Evolutionary conservation across 2,113 vertebrate genomes (phyloP).

Genomic region (Pteronura brasiliensis): DNA sequence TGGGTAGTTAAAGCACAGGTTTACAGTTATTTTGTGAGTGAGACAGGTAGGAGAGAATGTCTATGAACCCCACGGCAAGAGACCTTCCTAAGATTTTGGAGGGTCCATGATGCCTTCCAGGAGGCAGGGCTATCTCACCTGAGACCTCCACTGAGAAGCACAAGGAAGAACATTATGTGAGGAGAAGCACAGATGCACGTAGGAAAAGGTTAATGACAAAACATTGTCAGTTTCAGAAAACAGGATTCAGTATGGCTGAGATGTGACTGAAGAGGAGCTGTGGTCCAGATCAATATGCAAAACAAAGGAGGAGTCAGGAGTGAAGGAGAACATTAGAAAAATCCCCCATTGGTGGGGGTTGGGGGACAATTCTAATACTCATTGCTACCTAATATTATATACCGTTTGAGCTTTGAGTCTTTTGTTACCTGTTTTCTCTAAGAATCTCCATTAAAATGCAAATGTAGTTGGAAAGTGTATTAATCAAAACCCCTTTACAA

Average conservation of each 20-base stretch:
- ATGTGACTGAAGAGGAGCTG: neutral
- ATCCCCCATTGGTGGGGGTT: neutral
- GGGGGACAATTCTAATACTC: neutral
- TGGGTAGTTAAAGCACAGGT: neutral
- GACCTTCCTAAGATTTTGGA: neutral
- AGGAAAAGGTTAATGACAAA: neutral
- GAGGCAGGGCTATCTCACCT: neutral
- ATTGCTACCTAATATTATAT: neutral
- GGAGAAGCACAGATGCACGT: neutral
- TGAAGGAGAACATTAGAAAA: neutral
- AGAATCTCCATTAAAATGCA: slow-evolving; percentile 60
- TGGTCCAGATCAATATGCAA: neutral
- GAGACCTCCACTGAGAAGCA: neutral
- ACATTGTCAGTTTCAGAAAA: neutral
- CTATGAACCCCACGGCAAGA: accelerated
- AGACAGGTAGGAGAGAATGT: neutral
- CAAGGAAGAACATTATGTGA: neutral
- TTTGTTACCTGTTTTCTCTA: slow-evolving; percentile 34
- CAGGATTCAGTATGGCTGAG: neutral
- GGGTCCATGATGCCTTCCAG: neutral
- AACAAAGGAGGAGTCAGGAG: neutral
- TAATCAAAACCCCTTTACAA: slow-evolving; percentile 56
- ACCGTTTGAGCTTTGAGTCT: slow-evolving; percentile 1
- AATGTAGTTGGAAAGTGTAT: slow-evolving; percentile 52
- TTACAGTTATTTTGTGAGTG: neutral